Evolutionary conservation across 2,888 invertebrate genomes (phyloP).

Genomic region (Eurytoma adleriae): DNA sequence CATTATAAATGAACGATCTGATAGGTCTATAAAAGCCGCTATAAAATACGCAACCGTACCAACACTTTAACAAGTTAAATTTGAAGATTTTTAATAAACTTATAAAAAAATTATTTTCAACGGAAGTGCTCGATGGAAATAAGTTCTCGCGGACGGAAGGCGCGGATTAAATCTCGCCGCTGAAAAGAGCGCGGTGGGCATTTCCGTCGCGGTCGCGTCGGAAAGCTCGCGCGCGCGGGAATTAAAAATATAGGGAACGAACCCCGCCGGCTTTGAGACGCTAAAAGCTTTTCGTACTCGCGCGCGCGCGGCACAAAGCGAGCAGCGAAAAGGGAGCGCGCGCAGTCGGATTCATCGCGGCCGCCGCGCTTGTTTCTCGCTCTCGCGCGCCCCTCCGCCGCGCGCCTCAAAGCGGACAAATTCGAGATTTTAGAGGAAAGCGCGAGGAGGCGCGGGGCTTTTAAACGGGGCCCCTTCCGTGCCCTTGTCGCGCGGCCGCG

Average conservation of each 20-base stretch:
- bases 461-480: slow-evolving; percentile 39
- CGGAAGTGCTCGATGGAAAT: background rate
- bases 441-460: slow-evolving; percentile 41
- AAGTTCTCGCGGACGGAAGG: slow-evolving; percentile 21
- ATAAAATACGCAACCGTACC: background rate
- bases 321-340: slow-evolving; percentile 14
- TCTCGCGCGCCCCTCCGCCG: slow-evolving; percentile 28
- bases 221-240: slow-evolving; percentile 40
- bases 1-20: no score
- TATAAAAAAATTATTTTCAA: background rate
- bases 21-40: no score
- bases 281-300: slow-evolving; percentile 63
- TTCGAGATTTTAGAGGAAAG: slow-evolving; percentile 62
- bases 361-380: slow-evolving; percentile 26
- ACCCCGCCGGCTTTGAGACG: slow-evolving; percentile 54
- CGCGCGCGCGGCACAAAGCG: background rate
- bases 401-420: slow-evolving; percentile 55
- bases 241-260: slow-evolving; percentile 62
- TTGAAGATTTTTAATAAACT: no score
- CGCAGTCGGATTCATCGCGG: slow-evolving; percentile 21
- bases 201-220: slow-evolving; percentile 18
- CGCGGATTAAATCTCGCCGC: slow-evolving; percentile 32
- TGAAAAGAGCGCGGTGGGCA: slow-evolving; percentile 18
- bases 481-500: slow-evolving; percentile 6
- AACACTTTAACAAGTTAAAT: no score